phyloP scores from a whole-genome alignment of 2,113 vertebrate genomes.

The Regulus satrapa region DNA sequence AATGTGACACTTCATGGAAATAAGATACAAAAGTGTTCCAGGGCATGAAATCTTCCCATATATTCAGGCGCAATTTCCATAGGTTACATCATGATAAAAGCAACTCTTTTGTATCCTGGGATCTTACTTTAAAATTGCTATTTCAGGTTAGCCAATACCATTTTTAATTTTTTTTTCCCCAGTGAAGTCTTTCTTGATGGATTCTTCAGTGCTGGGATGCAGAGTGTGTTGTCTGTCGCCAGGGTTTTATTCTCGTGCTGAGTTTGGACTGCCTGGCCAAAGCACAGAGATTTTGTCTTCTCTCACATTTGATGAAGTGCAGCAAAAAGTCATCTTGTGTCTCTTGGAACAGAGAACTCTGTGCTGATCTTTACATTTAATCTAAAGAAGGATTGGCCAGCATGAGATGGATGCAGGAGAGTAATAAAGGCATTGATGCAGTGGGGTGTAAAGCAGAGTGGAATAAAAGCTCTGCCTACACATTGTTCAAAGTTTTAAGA shows the following conservation, averaged over 20 bases:
- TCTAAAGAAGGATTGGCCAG: neutral
- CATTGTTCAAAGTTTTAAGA: neutral
- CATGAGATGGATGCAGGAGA: neutral
- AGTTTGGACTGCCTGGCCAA: neutral
- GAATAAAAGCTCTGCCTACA: neutral
- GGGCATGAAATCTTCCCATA: neutral
- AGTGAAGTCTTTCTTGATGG: neutral
- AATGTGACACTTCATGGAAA: fast-evolving
- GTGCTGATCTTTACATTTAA: neutral
- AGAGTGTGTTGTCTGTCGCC: fast-evolving
- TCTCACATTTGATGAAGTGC: neutral
- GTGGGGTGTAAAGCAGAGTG: neutral
- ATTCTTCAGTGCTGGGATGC: neutral
- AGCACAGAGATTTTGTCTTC: neutral
- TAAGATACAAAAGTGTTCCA: neutral
- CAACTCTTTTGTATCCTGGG: neutral
- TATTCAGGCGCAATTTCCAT: neutral
- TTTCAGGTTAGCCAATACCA: neutral
- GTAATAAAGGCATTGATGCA: neutral
- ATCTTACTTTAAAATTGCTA: neutral
- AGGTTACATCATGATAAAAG: neutral
- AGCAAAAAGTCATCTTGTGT: neutral
- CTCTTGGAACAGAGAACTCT: neutral
- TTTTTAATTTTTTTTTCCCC: no score
- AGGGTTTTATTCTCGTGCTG: neutral